phyloP scores from a whole-genome alignment of 2,888 invertebrate species.

The Macroteleia sp. region DNA sequence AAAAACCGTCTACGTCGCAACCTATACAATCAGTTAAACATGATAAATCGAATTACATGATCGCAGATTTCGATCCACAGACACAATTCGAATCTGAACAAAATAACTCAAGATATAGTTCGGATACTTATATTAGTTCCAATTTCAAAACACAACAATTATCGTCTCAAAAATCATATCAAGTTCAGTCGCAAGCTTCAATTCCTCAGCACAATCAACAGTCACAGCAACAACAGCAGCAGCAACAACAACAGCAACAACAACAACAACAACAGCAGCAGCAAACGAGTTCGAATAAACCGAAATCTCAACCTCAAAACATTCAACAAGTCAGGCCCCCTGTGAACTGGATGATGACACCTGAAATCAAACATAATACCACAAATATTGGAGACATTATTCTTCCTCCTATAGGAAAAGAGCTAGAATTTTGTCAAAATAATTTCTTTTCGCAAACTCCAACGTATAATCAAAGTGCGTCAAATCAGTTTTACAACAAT shows the following conservation, averaged over 20 bases:
- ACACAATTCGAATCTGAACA: conserved; percentile 75
- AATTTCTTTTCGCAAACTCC: conserved; percentile 80
- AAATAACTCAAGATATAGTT: conserved; percentile 73
- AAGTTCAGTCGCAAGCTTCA: conserved; percentile 73
- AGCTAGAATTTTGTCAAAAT: conserved; percentile 81
- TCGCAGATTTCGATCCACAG: conserved; percentile 74
- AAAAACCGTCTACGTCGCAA: conserved; percentile 61
- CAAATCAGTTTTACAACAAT: conserved; percentile 82
- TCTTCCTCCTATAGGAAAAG: conserved; percentile 84
- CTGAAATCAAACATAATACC: conserved; percentile 73
- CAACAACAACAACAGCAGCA: conserved; percentile 67
- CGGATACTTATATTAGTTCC: conserved; percentile 75
- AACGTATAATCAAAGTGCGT: conserved; percentile 78
- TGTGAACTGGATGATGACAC: conserved; percentile 88
- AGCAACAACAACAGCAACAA: too few relatives aligned
- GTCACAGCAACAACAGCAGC: too few relatives aligned
- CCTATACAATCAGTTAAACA: conserved; percentile 60
- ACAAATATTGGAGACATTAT: conserved; percentile 83
- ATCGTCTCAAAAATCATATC: conserved; percentile 76
- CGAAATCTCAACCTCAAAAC: conserved; percentile 76
- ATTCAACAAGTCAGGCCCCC: conserved; percentile 83
- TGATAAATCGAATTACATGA: conserved; percentile 77
- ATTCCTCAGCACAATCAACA: conserved; percentile 74
- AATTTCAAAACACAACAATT: conserved; percentile 77
- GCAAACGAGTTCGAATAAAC: conserved; percentile 54